Conservation (phyloP, 2,888 invertebrate species). For the Alloscopus bannaensis region DNA sequence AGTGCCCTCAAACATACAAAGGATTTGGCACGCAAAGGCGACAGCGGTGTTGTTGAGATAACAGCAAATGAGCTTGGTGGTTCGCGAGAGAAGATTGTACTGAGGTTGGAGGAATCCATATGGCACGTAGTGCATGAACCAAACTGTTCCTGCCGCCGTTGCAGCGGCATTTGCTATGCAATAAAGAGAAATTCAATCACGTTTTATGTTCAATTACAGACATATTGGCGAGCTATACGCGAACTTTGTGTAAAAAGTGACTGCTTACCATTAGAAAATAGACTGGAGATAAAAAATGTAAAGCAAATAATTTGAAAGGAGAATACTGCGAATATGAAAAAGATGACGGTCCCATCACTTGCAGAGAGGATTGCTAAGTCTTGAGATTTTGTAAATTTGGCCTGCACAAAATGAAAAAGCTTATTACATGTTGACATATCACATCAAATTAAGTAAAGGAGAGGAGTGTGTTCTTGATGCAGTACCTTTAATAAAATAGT, state of each 20-base stretch:
- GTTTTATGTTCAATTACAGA: slow-evolving; percentile 19
- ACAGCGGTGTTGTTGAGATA: slow-evolving; percentile 87
- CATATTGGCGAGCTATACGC: no score
- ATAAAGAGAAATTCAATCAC: slow-evolving; percentile 69
- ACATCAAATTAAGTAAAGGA: no score
- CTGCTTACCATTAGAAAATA: slow-evolving; percentile 85
- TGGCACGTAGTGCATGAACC: slow-evolving; percentile 86
- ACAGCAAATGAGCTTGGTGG: slow-evolving; percentile 81
- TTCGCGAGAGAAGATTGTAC: slow-evolving; percentile 74
- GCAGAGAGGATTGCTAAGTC: slow-evolving; percentile 82
- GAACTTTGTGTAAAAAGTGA: not conserved
- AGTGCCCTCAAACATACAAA: slow-evolving; percentile 83
- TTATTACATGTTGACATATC: not conserved
- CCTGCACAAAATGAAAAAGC: slow-evolving; percentile 20
- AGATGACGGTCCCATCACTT: slow-evolving; percentile 81
- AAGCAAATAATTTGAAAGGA: slow-evolving; percentile 84
- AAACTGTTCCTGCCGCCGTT: slow-evolving; percentile 84
- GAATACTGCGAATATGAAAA: slow-evolving; percentile 85
- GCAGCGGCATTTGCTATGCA: slow-evolving; percentile 85
- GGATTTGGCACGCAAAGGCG: slow-evolving; percentile 85
- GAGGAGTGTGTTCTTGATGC: not conserved
- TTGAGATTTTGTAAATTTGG: slow-evolving; percentile 60
- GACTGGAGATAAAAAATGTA: slow-evolving; percentile 86
- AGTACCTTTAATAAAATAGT: slow-evolving; percentile 74
- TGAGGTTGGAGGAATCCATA: slow-evolving; percentile 81